Percentiles rank a stretch among this genome's conserved stretches.
These are phyloP conservation scores for Atopsyche davidsoni DNA, from an alignment of 1,140 invertebrate species.

Conservation along the genomic window DNA sequence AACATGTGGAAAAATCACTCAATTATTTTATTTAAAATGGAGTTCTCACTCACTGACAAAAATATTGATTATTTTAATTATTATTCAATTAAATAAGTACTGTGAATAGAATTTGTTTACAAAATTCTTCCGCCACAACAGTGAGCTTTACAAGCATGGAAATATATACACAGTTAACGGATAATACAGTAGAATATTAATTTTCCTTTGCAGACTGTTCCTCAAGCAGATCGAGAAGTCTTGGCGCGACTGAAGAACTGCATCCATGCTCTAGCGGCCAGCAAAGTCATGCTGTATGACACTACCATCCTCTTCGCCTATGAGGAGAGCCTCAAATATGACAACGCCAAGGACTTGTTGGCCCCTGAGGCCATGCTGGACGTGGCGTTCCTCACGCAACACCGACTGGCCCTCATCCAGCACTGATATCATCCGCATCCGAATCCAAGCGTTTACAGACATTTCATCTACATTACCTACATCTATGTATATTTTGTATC, in stretches of 20 bases:
- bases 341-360: conserved; percentile 67
- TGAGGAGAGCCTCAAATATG: conserved; percentile 82
- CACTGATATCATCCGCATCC: too few species aligned
- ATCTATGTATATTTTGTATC: too few species aligned
- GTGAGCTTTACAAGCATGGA: too few species aligned
- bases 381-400: conserved; percentile 64
- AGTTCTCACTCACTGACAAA: too few species aligned
- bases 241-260: conserved; percentile 87
- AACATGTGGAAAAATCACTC: too few species aligned
- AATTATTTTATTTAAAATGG: too few species aligned
- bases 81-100: too few species aligned
- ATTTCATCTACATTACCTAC: too few species aligned
- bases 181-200: conserved; percentile 44
- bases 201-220: conserved; percentile 56
- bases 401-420: conserved; percentile 36
- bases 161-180: conserved; percentile 75
- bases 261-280: conserved; percentile 75
- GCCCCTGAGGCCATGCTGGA: conserved; percentile 77
- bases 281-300: conserved; percentile 86
- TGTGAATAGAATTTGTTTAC: background rate
- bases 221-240: conserved; percentile 65
- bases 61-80: too few species aligned
- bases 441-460: too few species aligned
- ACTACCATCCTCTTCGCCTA: conserved; percentile 88
- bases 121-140: too few species aligned